Base-by-base conservation (phyloP, 2,888 invertebrate genomes). In the Limenitis camilla region DNA sequence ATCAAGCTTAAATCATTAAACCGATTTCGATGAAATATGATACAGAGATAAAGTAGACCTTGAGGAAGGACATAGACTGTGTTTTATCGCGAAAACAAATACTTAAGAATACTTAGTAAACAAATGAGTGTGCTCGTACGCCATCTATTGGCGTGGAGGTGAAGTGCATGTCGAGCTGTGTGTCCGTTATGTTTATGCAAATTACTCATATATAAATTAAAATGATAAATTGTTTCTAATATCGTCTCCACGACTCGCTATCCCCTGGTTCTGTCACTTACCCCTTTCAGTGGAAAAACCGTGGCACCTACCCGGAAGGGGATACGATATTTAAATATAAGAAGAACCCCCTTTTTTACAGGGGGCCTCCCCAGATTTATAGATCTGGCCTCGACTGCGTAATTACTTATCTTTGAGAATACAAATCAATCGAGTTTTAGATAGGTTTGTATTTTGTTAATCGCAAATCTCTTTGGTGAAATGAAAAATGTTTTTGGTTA, bases 301-400 rank as follows among this genome's bases (percentile, higher is more conserved):
- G 86, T 86, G 81, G 86, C 84, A 87, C 85, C 86, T 87, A 86
- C 86, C 86, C 86, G 86, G 86, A 87, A 86, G 86, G 86, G 82
- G 86, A n/a, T 83, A 77, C 85, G 85, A 87, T 87, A 87, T 87
- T 87, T 87, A 87, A 87, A 87, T 87, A 87, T 87, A 87, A 86
- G 86, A 86, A 86, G 85, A 84, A 81, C 84, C 85, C 86, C 84
- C 81, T 81, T 83, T 86, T 86, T 85, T 80, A 72, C 78, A 77
- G 78, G 82, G 79, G 78, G 65, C 67, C 68, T 65, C 68, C 71
- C 72, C 72, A 86, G 86, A 87, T 87, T 85, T 87, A 87, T 87
- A 85, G 86, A 87, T 87, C 86, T 84, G 78, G 74, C 80, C 79
- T 72, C 71, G 72, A 78, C 79, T 76, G 71, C 76, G 84, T 84